phyloP scores from a whole-genome alignment of 53 echinoderm and acorn worm species.

The Paracentrotus lividus region DNA sequence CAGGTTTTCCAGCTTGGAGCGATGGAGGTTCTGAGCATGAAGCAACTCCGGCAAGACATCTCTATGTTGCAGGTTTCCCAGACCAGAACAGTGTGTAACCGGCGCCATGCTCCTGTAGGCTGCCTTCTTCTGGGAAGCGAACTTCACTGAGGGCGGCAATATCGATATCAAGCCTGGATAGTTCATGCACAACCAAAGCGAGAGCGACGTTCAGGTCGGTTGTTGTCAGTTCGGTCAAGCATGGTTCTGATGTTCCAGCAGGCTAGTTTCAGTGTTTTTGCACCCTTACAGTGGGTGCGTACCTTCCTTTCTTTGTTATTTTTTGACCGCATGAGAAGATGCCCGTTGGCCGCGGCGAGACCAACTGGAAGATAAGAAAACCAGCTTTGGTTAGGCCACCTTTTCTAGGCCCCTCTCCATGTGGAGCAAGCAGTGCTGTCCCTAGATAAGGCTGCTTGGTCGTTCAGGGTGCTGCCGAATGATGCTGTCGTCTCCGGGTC shows the following conservation, averaged over 20 bases:
- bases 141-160: constrained; percentile 59
- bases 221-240: constrained; percentile 18
- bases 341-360: neutral
- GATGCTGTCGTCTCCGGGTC: constrained; percentile 48
- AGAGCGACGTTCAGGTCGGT: neutral
- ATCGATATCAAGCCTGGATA: constrained; percentile 58
- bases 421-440: constrained; percentile 79
- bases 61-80: too few species aligned
- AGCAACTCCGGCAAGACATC: constrained; percentile 28
- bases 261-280: neutral
- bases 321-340: neutral
- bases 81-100: constrained; percentile 70
- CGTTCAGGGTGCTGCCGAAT: constrained; percentile 67
- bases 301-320: neutral
- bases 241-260: constrained; percentile 7
- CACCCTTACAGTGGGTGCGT: too few species aligned
- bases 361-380: too few species aligned
- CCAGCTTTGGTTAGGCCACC: neutral
- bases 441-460: constrained; percentile 76
- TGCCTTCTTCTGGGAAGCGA: constrained; percentile 45
- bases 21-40: constrained; percentile 63
- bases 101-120: constrained; percentile 49
- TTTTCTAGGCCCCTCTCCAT: neutral
- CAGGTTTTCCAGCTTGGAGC: constrained; percentile 42
- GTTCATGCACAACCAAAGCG: constrained; percentile 50